Conservation (phyloP, 2,113 vertebrate species). For the Embiotoca jacksoni region DNA sequence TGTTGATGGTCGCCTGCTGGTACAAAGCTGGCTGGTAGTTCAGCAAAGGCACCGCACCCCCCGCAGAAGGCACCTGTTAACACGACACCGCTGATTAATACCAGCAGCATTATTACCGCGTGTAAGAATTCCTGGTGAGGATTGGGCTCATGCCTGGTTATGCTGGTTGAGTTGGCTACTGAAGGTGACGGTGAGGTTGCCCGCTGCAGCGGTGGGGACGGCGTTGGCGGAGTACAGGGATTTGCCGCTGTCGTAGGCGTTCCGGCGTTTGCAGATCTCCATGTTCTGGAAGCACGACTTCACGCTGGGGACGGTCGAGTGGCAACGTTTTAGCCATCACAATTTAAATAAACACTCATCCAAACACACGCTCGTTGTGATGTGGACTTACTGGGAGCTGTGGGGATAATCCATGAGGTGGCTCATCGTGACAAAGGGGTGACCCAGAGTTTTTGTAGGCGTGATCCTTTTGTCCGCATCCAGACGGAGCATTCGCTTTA, state of each 20-base stretch:
- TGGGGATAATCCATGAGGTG: conserved; percentile 98
- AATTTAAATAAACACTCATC: not conserved
- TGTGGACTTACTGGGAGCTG: conserved; percentile 92
- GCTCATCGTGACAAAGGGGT: conserved; percentile 96
- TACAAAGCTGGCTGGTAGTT: conserved; percentile 97
- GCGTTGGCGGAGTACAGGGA: conserved; percentile 94
- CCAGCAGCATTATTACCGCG: not conserved
- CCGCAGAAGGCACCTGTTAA: conserved; percentile 87
- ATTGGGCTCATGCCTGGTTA: conserved; percentile 76
- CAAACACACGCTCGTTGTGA: too few relatives aligned
- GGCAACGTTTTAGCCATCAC: not conserved
- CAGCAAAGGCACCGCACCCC: conserved; percentile 94
- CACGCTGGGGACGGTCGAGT: conserved; percentile 83
- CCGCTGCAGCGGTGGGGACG: conserved; percentile 94
- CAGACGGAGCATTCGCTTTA: conserved; percentile 99
- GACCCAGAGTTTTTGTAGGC: conserved; percentile 96
- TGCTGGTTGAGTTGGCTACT: conserved; percentile 86
- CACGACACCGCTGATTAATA: conserved; percentile 16
- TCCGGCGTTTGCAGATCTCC: conserved; percentile 97
- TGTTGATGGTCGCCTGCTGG: conserved; percentile 97
- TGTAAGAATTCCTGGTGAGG: not conserved
- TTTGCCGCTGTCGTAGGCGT: conserved; percentile 94
- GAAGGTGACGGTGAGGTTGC: conserved; percentile 92
- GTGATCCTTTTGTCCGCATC: conserved; percentile 98
- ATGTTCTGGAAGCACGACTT: conserved; percentile 99